Base-by-base conservation (phyloP, 1,140 invertebrate genomes). In the Ladona fulva region DNA sequence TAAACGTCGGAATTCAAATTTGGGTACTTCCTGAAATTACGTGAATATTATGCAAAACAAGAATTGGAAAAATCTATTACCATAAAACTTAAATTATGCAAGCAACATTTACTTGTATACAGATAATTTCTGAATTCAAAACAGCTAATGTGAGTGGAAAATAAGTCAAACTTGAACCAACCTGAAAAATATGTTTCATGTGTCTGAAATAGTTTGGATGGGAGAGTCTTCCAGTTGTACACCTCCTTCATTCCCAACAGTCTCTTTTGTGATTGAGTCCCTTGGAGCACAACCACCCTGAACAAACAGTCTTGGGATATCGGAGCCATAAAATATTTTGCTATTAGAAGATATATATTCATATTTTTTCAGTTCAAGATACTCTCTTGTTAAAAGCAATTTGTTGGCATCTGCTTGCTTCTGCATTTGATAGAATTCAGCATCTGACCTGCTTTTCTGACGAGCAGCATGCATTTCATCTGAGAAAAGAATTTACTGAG, bases 291-390 rank as follows among this genome's bases (percentile, higher is more conserved):
- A 80, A 11, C 79, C 79, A 8, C 78, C 80, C 66, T 91, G 88
- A 29, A 90, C 73, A 82, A 95, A 95, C 88, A 95, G 92, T 80
- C 89, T 92, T 1, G 95, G 95, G 80, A 96, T 93, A 81, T 91
- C 89, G 82, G 88, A 89, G 16, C 95, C 95, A 86, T 93, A 97
- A 84, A 94, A 97, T 66, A 96, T 87, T 84, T 97, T 97, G 77
- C 90, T 90, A 84, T 96, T 97, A 42, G 87, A 83, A 10, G 91
- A 86, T n/a, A 97, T 84, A 14, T 93, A 87, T 84, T 96, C 93
- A 82, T 92, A 93, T 85, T 91, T 93, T 82, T 93, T 92, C 78
- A 95, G 81, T 83, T 97, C 94, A 42, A 97, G 85, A 84, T 91
- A 97, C 84, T 95, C 90, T 77, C 89, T 88, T 7, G 95, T 94